A percentile compares a stretch with the other conserved stretches of the same genome.
Evolutionary conservation across 2,888 invertebrate genomes (phyloP).

Genomic region (Tetheella fluctuosa): DNA sequence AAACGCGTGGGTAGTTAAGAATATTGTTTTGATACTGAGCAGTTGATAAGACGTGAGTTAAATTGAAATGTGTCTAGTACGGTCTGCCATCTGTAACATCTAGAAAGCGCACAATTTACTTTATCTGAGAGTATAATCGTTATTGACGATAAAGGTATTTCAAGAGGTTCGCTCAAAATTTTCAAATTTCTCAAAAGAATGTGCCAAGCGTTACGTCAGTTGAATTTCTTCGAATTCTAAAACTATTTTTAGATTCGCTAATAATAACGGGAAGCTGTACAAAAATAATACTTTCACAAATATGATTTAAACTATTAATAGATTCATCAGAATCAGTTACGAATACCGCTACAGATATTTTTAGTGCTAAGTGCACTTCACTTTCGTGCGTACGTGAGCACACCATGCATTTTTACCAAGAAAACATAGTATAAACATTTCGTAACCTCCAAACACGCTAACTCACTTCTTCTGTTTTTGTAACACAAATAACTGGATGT

Average conservation of each 20-base stretch:
- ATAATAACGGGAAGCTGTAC: neutral
- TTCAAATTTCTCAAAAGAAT: too few relatives aligned
- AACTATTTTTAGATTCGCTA: too few relatives aligned
- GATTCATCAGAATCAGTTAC: neutral
- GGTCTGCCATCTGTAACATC: neutral
- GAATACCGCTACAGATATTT: constrained; percentile 5
- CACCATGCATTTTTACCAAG: constrained; percentile 6
- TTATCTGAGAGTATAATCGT: neutral
- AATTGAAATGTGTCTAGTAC: neutral
- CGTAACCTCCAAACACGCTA: constrained; percentile 25
- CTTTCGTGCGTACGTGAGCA: neutral
- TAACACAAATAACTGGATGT: constrained; percentile 32
- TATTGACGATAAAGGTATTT: neutral
- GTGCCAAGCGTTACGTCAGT: too few relatives aligned
- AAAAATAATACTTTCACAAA: neutral
- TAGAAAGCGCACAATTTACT: neutral
- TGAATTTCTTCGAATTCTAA: too few relatives aligned
- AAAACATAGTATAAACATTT: constrained; percentile 26
- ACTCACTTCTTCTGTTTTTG: constrained; percentile 32
- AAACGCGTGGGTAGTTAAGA: neutral
- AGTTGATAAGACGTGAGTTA: neutral
- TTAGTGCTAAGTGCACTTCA: neutral
- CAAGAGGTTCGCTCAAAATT: neutral
- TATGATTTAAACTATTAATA: neutral
- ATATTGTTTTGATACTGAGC: constrained; percentile 4